Evolutionary conservation across 2,888 invertebrate species (phyloP).

Genomic region (Eumacrocentrus americanus): DNA sequence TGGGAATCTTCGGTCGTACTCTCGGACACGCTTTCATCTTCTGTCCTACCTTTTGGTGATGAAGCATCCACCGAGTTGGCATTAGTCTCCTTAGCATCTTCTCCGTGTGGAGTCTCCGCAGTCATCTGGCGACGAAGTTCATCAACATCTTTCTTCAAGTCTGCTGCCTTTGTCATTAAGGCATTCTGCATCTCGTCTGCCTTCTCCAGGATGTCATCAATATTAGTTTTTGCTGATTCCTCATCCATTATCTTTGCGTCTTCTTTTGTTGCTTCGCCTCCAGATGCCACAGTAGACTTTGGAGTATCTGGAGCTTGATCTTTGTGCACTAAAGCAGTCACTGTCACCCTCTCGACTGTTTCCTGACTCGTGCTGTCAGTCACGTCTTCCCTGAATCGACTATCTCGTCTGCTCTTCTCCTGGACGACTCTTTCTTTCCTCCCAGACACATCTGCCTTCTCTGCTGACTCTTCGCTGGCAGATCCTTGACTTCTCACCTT

Average conservation of each 20-base stretch:
- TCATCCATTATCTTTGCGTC: slow-evolving; percentile 29
- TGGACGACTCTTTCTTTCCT: slow-evolving; percentile 36
- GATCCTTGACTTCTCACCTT: slow-evolving; percentile 23
- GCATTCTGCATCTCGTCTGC: slow-evolving; percentile 44
- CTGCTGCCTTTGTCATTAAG: slow-evolving; percentile 47
- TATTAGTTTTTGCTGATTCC: slow-evolving; percentile 35
- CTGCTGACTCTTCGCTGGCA: slow-evolving; percentile 32
- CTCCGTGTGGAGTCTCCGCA: slow-evolving; percentile 17
- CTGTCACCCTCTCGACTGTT: slow-evolving; percentile 52
- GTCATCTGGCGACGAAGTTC: slow-evolving; percentile 45
- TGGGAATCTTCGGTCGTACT: slow-evolving; percentile 37
- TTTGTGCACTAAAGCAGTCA: slow-evolving; percentile 56
- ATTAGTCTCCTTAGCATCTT: slow-evolving; percentile 17
- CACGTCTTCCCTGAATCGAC: slow-evolving; percentile 39
- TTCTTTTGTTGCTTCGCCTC: slow-evolving; percentile 29
- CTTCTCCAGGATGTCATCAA: slow-evolving; percentile 48
- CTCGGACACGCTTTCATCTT: slow-evolving; percentile 24
- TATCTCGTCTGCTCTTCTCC: slow-evolving; percentile 46
- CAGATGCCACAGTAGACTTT: background rate
- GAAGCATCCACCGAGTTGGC: slow-evolving; percentile 6
- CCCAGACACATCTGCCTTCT: background rate
- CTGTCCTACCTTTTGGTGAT: slow-evolving; percentile 23
- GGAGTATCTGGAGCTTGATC: slow-evolving; percentile 52
- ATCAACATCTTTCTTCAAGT: slow-evolving; percentile 50
- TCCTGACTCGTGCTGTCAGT: slow-evolving; percentile 58